phyloP scores from a whole-genome alignment of 2,797 vertebrate genomes.

The Threskiornis aethiopicus region DNA sequence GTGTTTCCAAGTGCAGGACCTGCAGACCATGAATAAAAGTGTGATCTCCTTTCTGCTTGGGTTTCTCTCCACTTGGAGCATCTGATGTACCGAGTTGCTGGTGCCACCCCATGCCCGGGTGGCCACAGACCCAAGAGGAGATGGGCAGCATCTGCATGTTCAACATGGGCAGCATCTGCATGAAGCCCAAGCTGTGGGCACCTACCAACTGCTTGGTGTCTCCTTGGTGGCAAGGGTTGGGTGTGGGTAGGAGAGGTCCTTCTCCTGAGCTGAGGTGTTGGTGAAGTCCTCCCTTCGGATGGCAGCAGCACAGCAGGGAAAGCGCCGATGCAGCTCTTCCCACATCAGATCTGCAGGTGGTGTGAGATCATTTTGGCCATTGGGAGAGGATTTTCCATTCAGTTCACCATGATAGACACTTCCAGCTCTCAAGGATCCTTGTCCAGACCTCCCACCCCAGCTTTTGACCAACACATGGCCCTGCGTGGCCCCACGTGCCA shows the following conservation, averaged over 20 bases:
- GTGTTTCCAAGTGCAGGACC: neutral
- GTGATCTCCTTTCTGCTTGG: neutral
- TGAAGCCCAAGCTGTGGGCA: neutral
- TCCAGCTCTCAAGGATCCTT: neutral
- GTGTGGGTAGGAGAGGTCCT: neutral
- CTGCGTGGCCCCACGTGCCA: neutral
- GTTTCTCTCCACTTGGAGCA: neutral
- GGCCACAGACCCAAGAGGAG: neutral
- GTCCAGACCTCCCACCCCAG: neutral
- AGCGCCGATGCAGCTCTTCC: neutral
- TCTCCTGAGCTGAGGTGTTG: neutral
- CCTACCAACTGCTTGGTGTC: neutral
- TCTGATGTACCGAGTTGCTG: neutral
- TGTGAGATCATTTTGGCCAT: neutral
- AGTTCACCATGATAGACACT: neutral
- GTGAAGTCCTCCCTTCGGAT: neutral
- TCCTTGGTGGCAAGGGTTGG: neutral
- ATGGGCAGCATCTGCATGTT: too few species aligned
- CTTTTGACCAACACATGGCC: neutral
- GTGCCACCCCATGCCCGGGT: neutral
- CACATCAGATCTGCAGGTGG: neutral
- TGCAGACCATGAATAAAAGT: neutral
- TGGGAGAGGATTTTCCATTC: neutral
- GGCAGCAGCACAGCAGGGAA: neutral
- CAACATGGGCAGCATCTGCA: neutral